Evolutionary conservation across 2,113 vertebrate genomes (phyloP), one percentile per base, ranked within the genome.

Genomic region (Bucco capensis): DNA sequence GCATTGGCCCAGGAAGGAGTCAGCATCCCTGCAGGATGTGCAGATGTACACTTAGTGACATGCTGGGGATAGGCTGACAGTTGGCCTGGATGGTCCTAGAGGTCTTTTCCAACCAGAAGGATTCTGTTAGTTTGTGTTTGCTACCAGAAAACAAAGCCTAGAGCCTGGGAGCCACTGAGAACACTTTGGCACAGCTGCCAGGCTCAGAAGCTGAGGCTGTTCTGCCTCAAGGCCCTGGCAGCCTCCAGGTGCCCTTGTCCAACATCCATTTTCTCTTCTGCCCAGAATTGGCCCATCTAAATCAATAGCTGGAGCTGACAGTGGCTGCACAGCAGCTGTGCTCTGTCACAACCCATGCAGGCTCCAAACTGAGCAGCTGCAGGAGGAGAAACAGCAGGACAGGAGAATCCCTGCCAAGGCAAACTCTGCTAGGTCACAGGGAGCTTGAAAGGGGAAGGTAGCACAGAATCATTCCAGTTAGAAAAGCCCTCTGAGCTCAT

Each of bases 321-420:
- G 78, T 74, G 56, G 53, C 85, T 83, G 62, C 37, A 88, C 83
- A 94, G 88, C 51, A 95, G 75, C 71, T 95, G 64, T 49, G 81
- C 14, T 30, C 94, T 85, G 90, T 66, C 84, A 88, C 76, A 91
- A 61, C 0, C 4, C 9, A 7, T 30, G 24, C 58, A 0, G 86
- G 50, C 37, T 89, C 81, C 87, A 95, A 96, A 83, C 79, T 3
- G 38, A 96, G 92, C 90, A 92, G 83, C 94, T 96, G 83, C 80
- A 87, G 61, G 69, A 44, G 22, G 18, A 82, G 27, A 92, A 87
- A 25, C 6, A 3, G 82, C 46, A 88, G 62, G 57, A 30, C 50
- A 90, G 12, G 27, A 35, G 40, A 79, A 88, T 28, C 47, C 61
- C 44, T 95, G 89, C 71, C 93, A 96, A 53, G 30, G 33, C 38